These are phyloP conservation scores for Orbicella faveolata DNA, from an alignment of 64 coral and sea anemone genomes.

Conservation along the genomic window DNA sequence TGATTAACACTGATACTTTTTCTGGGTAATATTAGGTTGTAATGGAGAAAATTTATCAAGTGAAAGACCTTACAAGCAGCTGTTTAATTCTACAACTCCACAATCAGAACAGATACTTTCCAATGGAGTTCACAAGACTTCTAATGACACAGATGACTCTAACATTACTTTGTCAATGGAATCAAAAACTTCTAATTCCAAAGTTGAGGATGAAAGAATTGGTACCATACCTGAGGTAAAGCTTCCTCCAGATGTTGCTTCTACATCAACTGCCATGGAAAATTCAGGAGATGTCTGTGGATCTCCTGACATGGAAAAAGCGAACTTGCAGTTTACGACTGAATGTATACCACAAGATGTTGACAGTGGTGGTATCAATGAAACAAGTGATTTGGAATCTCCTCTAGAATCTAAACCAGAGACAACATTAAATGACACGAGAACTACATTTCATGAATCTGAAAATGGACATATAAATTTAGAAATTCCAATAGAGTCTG, in stretches of 20 bases:
- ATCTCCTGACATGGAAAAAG: not conserved
- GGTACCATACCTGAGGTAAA: constrained; percentile 15
- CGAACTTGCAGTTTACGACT: not conserved
- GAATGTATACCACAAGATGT: constrained; percentile 2
- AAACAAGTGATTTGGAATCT: not conserved
- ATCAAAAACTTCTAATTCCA: not conserved
- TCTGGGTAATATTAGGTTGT: no score
- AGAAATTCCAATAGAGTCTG: not conserved
- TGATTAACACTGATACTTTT: not conserved
- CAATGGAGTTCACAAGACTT: constrained; percentile 21
- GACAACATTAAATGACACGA: not conserved
- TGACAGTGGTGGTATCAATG: not conserved
- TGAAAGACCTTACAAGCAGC: constrained; percentile 8
- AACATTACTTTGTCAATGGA: not conserved
- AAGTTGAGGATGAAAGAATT: not conserved
- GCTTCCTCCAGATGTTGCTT: not conserved
- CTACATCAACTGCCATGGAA: not conserved
- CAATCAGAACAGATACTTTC: not conserved
- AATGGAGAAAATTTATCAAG: not conserved
- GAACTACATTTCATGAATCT: not conserved
- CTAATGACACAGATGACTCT: not conserved
- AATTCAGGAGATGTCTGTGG: not conserved
- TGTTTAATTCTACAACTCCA: not conserved
- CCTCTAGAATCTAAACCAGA: not conserved
- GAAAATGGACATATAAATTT: not conserved